These are phyloP conservation scores for Ashinkailepas kermadecensis DNA, from an alignment of 2,888 invertebrate species.

Conservation along the genomic window DNA sequence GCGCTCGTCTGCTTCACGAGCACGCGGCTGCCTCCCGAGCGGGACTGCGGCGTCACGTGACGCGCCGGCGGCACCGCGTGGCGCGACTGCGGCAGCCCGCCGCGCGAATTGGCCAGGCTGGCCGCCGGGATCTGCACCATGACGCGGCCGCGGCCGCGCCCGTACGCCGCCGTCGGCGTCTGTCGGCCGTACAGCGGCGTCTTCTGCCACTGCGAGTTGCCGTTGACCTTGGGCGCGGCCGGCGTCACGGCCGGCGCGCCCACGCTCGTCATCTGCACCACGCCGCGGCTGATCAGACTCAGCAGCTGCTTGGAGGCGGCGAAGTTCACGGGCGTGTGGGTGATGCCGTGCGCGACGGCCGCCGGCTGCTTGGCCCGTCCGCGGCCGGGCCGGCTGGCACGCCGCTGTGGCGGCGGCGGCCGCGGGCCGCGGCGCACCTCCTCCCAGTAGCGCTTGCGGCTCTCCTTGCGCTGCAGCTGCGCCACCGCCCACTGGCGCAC, in stretches of 20 bases:
- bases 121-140: neutral
- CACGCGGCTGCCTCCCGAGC: too few relatives aligned
- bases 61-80: neutral
- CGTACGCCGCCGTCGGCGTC: neutral
- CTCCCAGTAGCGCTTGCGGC: neutral
- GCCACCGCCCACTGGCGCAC: neutral
- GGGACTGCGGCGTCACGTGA: too few relatives aligned
- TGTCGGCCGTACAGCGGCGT: neutral
- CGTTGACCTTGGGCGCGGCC: neutral
- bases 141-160: neutral
- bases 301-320: slow-evolving; percentile 6
- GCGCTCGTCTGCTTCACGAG: too few relatives aligned
- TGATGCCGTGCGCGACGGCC: too few relatives aligned
- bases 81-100: neutral
- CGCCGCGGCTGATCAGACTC: neutral
- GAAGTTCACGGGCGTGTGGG: neutral
- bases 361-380: neutral
- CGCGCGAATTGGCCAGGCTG: neutral
- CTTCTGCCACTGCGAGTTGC: neutral
- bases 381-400: neutral
- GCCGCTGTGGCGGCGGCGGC: neutral
- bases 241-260: neutral
- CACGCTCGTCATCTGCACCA: neutral
- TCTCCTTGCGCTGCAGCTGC: neutral
- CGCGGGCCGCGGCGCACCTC: slow-evolving; percentile 9